Evolutionary conservation across 2,888 invertebrate species (phyloP), one percentile per base, ranked within the genome.

Genomic region (Drosophila robusta): DNA sequence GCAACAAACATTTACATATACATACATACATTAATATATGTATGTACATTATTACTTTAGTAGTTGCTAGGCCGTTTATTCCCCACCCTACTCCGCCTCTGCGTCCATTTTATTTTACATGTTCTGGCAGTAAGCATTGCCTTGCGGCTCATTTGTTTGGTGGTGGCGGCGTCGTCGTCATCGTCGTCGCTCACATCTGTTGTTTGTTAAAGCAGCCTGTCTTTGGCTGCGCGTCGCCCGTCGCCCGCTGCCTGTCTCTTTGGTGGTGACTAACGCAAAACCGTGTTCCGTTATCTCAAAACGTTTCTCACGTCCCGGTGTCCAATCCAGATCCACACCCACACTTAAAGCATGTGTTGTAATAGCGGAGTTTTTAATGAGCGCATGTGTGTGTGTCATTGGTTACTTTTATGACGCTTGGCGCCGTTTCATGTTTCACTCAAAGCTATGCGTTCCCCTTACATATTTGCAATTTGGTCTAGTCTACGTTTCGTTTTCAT

Each of bases 221-320:
- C 68, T 70, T 60, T 58, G 54, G 29, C 39, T 32, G 58, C 22
- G 24, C 36, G 36, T 22, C 41, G 14, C 39, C 26, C 46, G 32
- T 26, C 39, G 39, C 8, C 12, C 11, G 44, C 26, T 42, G 49
- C 22, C 56, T 39, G 50, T 38, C 49, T 50, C 56, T 56, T 18
- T 62, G 74, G 47, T 78, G 84, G 78, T 84, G 84, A 87, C 87
- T 83, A 87, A 83, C 69, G 74, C 81, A 46, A 69, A 78, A 68
- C 61, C 71, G 78, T 83, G 87, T 83, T 83, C 87, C 82, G 87
- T 87, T 83, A 87, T 87, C 74, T 84, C 78, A 80, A 70, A 73
- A 62, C 70, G 81, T 80, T 87, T 74, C 87, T 75, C 78, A 68
- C 75, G 75, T 75, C 77, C 77, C 72, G 60, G 45, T 63, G 56